Evolutionary conservation across 2,888 invertebrate genomes (phyloP), one percentile per base, ranked within the genome.

Genomic region (Amorpha juglandis): DNA sequence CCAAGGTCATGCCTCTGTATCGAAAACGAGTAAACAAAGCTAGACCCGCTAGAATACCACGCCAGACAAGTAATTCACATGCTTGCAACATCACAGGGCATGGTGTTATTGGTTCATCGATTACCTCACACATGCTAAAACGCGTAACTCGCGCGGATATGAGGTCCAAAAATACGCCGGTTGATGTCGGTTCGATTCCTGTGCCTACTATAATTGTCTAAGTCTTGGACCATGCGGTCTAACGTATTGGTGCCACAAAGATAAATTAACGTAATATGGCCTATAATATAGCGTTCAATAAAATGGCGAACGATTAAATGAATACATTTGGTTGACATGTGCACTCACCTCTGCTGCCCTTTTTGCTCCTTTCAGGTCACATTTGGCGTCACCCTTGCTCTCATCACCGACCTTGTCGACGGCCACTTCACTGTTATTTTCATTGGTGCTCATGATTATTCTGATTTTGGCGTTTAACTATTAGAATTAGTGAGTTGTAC

Each of bases 311-410:
- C 84, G 88, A 90, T 89, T 88, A 86, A 82, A 88, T 81, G 86
- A 90, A 90, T 90, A 89, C 81, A 88, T 89, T 87, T 86, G 82
- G 82, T 80, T 86, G 86, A 92, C 91, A 92, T 92, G 93, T 92
- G 88, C 84, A 95, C 96, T 96, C 93, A 97, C 97, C 95, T 97
- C 97, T 84, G 97, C 97, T 94, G 97, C 95, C 94, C 97, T 95
- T 94, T 97, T 97, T 88, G 96, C 96, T 93, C 97, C 97, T 94
- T 97, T 97, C 87, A 97, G 94, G 88, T 97, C 97, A 93, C 96
- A 96, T 94, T 97, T 97, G 67, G 96, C 95, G 88, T 97, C 82
- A 76, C 78, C 96, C 76, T 95, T 93, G 86, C 95, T 95, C 94
- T 97, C 96, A 85, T 97, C 97, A 87, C 96, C 97, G 88, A 95